Conservation (phyloP, 2,797 vertebrate genomes). For the Parambassis ranga region DNA sequence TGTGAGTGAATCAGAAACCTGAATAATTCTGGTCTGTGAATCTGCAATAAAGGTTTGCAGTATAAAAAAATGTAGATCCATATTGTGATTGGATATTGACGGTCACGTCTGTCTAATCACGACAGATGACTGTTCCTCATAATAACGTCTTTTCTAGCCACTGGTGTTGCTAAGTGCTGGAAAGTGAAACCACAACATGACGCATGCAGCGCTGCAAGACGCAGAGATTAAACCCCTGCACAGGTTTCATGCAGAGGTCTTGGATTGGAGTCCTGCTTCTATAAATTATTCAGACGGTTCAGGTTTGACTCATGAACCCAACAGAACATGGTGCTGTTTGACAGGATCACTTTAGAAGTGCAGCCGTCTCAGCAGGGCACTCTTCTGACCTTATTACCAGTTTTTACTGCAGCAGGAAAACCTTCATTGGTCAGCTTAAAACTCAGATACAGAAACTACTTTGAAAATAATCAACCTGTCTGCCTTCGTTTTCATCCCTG, state of each 20-base stretch:
- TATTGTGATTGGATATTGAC: too few relatives aligned
- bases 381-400: too few relatives aligned
- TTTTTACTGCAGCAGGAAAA: not conserved
- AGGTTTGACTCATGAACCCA: slow-evolving; percentile 23
- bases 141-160: too few relatives aligned
- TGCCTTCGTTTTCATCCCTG: slow-evolving; percentile 1
- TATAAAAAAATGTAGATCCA: too few relatives aligned
- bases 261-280: not conserved
- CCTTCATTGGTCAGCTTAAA: not conserved
- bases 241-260: not conserved
- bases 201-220: slow-evolving; percentile 10
- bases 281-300: slow-evolving; percentile 42
- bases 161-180: too few relatives aligned
- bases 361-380: not conserved
- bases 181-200: slow-evolving; percentile 1
- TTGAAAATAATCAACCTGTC: not conserved
- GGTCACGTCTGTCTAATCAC: too few relatives aligned
- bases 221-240: not conserved
- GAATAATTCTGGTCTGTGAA: too few relatives aligned
- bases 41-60: too few relatives aligned
- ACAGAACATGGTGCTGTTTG: not conserved
- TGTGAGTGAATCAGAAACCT: too few relatives aligned
- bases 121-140: too few relatives aligned
- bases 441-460: not conserved
- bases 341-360: not conserved